A percentile compares a stretch with the other conserved stretches of the same genome.
Evolutionary conservation across 1,140 invertebrate genomes (phyloP).

Genomic region (Lepidurus arcticus): DNA sequence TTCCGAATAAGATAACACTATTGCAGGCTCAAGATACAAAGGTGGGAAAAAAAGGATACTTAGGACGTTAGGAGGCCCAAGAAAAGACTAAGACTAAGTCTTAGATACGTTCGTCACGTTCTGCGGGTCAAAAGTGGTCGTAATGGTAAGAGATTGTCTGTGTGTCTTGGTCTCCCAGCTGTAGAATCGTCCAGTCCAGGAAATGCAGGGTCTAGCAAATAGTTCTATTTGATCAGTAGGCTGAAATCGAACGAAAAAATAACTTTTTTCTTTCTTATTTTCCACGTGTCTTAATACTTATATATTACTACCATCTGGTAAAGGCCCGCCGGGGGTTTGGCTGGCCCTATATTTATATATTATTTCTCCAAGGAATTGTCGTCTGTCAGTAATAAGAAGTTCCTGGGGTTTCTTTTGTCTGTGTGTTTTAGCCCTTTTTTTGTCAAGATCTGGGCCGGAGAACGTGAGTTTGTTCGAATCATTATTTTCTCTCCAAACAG

Average conservation of each 20-base stretch:
- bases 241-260: not conserved
- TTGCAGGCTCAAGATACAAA: not conserved
- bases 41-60: not conserved
- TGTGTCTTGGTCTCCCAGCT: constrained; percentile 7
- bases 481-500: not conserved
- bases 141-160: not conserved
- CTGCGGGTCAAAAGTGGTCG: not conserved
- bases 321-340: not conserved
- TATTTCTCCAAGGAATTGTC: not conserved
- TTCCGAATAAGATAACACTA: not conserved
- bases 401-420: not conserved
- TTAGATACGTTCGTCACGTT: not conserved
- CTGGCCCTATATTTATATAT: not conserved
- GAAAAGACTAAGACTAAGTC: not conserved
- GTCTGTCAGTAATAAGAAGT: not conserved
- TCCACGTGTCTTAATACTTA: not conserved
- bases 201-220: not conserved
- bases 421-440: not conserved
- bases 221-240: not conserved
- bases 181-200: not conserved
- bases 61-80: not conserved
- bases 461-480: not conserved
- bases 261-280: not conserved
- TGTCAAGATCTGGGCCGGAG: not conserved
- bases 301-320: not conserved